Percentiles rank a stretch among this genome's conserved stretches.
Evolutionary conservation across 1,140 invertebrate genomes (phyloP).

Genomic region (Chironomus tepperi): DNA sequence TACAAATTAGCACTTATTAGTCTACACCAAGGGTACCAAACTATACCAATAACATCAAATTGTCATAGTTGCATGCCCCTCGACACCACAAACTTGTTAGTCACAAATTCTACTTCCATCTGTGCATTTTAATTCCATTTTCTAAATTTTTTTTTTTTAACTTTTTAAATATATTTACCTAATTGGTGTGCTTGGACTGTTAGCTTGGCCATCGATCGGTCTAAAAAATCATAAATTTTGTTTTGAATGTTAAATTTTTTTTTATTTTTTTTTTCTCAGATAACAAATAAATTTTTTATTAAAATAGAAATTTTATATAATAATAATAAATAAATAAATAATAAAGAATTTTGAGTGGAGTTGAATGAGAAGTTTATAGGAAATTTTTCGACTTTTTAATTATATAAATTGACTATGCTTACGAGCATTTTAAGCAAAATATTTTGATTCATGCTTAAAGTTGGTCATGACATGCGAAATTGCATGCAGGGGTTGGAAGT

Average conservation of each 20-base stretch:
- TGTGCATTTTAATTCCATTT: not conserved
- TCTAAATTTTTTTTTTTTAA: not conserved
- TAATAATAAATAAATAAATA: slow-evolving; percentile 26
- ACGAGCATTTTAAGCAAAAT: no score
- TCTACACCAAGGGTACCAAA: not conserved
- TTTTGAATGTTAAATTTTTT: not conserved
- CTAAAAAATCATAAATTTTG: slow-evolving; percentile 28
- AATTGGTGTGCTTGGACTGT: slow-evolving; percentile 25
- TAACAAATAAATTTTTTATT: not conserved
- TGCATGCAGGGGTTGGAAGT: no score
- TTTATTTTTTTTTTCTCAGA: not conserved
- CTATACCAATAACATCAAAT: no score
- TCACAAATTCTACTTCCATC: no score
- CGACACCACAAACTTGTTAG: no score
- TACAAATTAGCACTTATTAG: not conserved
- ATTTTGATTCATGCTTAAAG: no score
- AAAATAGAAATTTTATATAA: no score
- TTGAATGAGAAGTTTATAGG: not conserved
- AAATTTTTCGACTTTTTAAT: slow-evolving; percentile 19
- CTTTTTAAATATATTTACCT: slow-evolving; percentile 26
- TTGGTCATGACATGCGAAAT: no score
- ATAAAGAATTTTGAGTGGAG: slow-evolving; percentile 28
- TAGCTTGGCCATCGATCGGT: slow-evolving; percentile 28
- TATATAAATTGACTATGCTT: no score
- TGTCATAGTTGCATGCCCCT: not conserved